Conservation (phyloP, 1,140 invertebrate species). For the Lucilia sericata region DNA sequence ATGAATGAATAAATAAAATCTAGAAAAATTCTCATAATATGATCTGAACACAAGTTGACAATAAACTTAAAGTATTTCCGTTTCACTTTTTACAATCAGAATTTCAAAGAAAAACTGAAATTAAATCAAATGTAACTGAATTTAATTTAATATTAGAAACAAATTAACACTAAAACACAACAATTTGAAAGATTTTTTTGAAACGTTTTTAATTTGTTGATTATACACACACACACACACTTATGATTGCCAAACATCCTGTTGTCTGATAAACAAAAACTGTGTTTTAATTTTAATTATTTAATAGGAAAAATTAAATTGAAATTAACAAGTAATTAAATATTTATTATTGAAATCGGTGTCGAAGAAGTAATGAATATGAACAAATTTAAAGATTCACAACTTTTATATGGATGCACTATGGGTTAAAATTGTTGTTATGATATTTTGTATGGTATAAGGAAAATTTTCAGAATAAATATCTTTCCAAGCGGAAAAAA, state of each 20-base stretch:
- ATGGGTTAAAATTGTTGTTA: too few relatives aligned
- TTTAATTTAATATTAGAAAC: background rate
- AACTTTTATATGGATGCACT: background rate
- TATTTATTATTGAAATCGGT: background rate
- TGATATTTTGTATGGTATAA: too few relatives aligned
- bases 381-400: background rate
- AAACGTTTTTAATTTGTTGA: background rate
- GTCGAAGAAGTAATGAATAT: background rate
- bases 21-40: background rate
- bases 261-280: background rate
- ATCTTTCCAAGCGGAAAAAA: too few relatives aligned
- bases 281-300: background rate
- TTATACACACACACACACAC: background rate
- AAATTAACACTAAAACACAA: background rate
- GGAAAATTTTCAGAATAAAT: too few relatives aligned
- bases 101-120: background rate
- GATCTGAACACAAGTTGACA: background rate
- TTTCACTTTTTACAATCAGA: background rate
- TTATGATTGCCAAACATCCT: conserved; percentile 4
- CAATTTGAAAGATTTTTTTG: background rate
- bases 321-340: conserved; percentile 1
- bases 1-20: background rate
- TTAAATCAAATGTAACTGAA: background rate
- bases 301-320: background rate
- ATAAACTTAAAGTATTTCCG: background rate